Percentiles rank a stretch among this genome's conserved stretches.
Evolutionary conservation across 2,888 invertebrate species (phyloP).

Genomic region (Epiperipatus broadwayi): DNA sequence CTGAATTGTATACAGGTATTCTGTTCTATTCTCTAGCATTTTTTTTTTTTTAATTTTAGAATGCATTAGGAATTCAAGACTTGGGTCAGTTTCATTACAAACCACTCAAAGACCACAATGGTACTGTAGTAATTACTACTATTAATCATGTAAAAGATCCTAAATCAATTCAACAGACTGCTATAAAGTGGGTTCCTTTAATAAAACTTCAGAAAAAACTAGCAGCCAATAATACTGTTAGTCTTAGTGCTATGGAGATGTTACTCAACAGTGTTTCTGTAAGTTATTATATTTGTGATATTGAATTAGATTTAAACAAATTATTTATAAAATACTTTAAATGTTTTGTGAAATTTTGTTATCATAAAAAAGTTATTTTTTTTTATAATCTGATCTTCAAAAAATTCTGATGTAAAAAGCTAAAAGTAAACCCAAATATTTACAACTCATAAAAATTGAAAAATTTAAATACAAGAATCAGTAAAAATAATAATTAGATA

Average conservation of each 20-base stretch:
- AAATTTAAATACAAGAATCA: no score
- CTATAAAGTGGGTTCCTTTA: conserved; percentile 77
- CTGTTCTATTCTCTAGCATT: not conserved
- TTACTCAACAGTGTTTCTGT: not conserved
- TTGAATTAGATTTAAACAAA: no score
- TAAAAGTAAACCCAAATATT: no score
- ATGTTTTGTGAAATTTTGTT: no score
- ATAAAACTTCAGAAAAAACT: conserved; percentile 57
- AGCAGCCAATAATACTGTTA: conserved; percentile 39
- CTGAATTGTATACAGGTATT: not conserved
- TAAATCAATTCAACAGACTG: conserved; percentile 67
- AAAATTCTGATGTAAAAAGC: no score
- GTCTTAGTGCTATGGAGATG: no score
- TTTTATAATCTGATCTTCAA: no score
- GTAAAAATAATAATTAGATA: no score
- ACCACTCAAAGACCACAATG: conserved; percentile 64
- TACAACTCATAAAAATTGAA: no score
- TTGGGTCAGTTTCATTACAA: conserved; percentile 84
- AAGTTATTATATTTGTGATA: not conserved
- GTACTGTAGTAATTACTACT: conserved; percentile 72
- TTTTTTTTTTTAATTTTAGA: conserved; percentile 34
- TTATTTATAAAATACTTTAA: no score
- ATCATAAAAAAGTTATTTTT: no score
- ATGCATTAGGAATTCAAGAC: conserved; percentile 71
- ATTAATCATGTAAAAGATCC: conserved; percentile 58